Evolutionary conservation across 2,113 vertebrate species (phyloP).

Genomic region (Coracopsis vasa): DNA sequence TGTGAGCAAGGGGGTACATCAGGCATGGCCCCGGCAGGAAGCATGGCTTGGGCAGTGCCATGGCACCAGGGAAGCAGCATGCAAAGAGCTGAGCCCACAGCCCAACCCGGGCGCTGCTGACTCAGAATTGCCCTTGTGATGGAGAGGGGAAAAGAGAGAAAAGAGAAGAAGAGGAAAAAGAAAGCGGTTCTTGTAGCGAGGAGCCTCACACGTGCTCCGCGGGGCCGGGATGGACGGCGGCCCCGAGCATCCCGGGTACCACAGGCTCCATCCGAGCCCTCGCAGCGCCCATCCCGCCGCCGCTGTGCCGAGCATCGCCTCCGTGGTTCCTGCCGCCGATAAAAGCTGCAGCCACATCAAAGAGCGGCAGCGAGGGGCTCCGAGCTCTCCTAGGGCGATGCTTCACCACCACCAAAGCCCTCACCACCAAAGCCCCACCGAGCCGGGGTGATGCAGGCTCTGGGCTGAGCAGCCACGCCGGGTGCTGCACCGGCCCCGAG

Average conservation of each 20-base stretch:
- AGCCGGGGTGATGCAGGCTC: fast-evolving
- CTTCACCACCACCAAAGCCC: neutral
- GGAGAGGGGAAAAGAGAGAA: neutral
- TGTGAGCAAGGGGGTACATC: neutral
- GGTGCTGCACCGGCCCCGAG: neutral
- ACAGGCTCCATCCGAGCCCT: neutral
- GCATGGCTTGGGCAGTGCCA: neutral
- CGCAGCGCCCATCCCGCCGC: fast-evolving
- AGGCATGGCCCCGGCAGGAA: neutral
- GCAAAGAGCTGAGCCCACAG: neutral
- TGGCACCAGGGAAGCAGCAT: neutral
- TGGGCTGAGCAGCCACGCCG: neutral
- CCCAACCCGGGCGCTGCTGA: neutral
- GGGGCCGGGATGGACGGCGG: fast-evolving
- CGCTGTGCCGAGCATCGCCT: neutral
- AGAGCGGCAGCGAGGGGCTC: neutral
- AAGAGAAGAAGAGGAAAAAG: neutral
- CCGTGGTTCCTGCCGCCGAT: neutral
- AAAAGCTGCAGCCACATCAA: neutral
- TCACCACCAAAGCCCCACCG: neutral
- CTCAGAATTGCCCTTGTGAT: neutral
- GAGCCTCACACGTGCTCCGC: neutral
- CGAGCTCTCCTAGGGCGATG: neutral
- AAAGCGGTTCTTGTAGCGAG: fast-evolving
- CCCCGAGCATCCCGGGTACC: neutral